Conservation (phyloP, 2,797 vertebrate genomes). For the Cossypha dichroa region DNA sequence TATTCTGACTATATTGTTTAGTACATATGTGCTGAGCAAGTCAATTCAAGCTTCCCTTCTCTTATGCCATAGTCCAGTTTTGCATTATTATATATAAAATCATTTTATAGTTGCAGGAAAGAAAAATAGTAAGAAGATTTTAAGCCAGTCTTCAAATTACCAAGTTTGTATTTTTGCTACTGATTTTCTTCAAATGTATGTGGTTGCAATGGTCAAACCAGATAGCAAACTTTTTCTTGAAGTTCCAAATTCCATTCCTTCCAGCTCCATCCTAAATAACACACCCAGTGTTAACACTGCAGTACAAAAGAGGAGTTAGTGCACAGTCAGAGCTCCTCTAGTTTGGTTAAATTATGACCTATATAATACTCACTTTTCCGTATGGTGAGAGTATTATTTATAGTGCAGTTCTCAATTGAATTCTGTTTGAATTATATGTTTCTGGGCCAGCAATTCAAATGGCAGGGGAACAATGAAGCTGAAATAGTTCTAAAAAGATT, state of each 20-base stretch:
- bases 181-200: neutral
- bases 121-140: neutral
- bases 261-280: neutral
- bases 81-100: neutral
- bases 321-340: neutral
- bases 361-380: neutral
- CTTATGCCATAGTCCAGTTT: neutral
- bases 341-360: constrained; percentile 20
- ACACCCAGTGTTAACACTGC: neutral
- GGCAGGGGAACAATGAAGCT: constrained; percentile 1
- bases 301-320: neutral
- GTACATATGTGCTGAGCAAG: neutral
- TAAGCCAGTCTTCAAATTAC: neutral
- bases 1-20: neutral
- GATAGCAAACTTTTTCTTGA: neutral
- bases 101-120: neutral
- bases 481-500: constrained; percentile 57
- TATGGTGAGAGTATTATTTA: constrained; percentile 21
- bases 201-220: neutral
- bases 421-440: constrained; percentile 39
- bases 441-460: constrained; percentile 21
- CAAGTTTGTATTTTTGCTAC: neutral
- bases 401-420: constrained; percentile 17
- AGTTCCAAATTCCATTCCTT: neutral
- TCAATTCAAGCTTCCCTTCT: neutral